Evolutionary conservation across 2,797 vertebrate species (phyloP).

Genomic region (Coregonus sp.): DNA sequence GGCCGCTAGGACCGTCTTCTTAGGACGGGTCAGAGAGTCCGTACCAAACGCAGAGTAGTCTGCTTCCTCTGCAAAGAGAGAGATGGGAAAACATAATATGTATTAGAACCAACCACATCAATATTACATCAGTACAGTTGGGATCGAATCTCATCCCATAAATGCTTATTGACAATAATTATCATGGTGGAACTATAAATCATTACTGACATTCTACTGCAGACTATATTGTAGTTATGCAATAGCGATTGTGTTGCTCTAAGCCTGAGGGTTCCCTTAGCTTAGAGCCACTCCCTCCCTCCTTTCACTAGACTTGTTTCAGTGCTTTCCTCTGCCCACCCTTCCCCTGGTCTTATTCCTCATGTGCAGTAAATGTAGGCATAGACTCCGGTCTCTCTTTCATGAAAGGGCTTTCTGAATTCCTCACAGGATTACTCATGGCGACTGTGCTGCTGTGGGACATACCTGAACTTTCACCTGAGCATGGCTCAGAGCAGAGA

Average conservation of each 20-base stretch:
- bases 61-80: slow-evolving; percentile 86
- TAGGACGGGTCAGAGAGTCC: slow-evolving; percentile 89
- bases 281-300: slow-evolving; percentile 29
- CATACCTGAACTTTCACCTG: slow-evolving; percentile 31
- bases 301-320: neutral
- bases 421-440: slow-evolving; percentile 46
- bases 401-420: slow-evolving; percentile 39
- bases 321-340: neutral
- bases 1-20: slow-evolving; percentile 84
- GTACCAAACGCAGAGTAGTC: slow-evolving; percentile 92
- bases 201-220: neutral
- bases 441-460: neutral
- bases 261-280: neutral
- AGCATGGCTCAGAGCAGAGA: neutral
- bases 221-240: neutral
- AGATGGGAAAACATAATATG: slow-evolving; percentile 14
- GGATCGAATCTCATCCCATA: neutral
- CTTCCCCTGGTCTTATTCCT: slow-evolving; percentile 41
- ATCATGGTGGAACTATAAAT: neutral
- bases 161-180: neutral
- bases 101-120: neutral
- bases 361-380: slow-evolving; percentile 44
- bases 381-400: slow-evolving; percentile 17
- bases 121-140: neutral
- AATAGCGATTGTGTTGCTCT: neutral